Base-by-base conservation (phyloP, 2,888 invertebrate species). In the Galerucella calmariensis region DNA sequence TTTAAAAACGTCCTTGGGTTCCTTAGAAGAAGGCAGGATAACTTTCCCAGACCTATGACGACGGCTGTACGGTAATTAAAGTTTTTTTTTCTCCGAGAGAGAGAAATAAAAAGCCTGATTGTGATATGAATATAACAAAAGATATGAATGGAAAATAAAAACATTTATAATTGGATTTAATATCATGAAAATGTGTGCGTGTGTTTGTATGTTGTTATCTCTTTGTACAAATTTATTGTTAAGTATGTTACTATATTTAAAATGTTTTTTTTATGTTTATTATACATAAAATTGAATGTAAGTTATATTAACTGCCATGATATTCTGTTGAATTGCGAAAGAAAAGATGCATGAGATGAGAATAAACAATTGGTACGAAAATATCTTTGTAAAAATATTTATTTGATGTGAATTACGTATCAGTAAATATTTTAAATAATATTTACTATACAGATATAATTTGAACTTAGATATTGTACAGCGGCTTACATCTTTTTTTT, bases 1-100 rank as follows among this genome's bases (percentile, higher is more conserved):
- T 89, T 93, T 79, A 89, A 89, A 79, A 90, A 90, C 78, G 88
- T 92, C 44, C 86, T 90, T 79, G 89, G 88, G 59, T 90, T 91
- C 83, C 85, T 91, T 75, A 89, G 89, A 81, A 88, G 88, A 79
- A 87, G 88, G 77, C 87, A 87, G 67, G 83, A 85, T 73, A 84
- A 84, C 75, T 87, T 87, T 78, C 87, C 86, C 11, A 83, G 85
- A 71, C 86, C 87, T 5, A 80, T 86, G 75, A 85, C 87, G n/a
- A 85, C 85, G 16, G 85, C 86, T 14, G 86, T 87, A 14, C 85
- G 86, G 79, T 87, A 82, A 82, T 58, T n/a, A n/a, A 72, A n/a
- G 16, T 16, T 48, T 77, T 73, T 74, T 72, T 77, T 46, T 77
- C 77, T 72, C 73, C 81, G 83, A 84, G 85, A 85, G 85, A 85